Evolutionary conservation across 2,888 invertebrate genomes (phyloP), one percentile per base, ranked within the genome.

Genomic region (Ophioninae sp.): DNA sequence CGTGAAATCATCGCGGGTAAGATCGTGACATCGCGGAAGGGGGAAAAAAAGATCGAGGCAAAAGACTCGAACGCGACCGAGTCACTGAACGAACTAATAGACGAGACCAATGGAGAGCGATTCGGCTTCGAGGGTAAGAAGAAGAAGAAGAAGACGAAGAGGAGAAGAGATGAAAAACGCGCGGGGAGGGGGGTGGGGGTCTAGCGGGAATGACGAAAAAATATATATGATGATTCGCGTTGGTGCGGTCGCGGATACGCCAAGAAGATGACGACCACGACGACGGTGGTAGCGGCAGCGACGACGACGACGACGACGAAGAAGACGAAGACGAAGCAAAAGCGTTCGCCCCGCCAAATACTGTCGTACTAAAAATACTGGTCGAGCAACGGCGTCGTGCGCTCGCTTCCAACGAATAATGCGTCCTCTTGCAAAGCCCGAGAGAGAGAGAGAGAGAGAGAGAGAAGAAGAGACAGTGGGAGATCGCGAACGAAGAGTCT

Each of bases 281-380:
- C 85, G 81, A n/a, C n/a, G n/a, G n/a, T n/a, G n/a, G n/a, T n/a
- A n/a, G 85, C 83, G 85, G 85, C 77, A 73, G 79, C 61, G 83
- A 73, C 80, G 74, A 81, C 72, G 81, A 84, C 44, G 81, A 81
- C 81, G 81, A 79, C 85, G 82, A 87, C 83, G 85, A 86, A 87
- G 86, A 83, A 68, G 85, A 86, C 85, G 87, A 85, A 86, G 85
- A 74, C 85, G 86, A 87, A 87, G 82, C 81, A 71, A 79, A 85
- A 85, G 85, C 83, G 88, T 87, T 87, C 90, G 88, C 90, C 91
- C 91, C 92, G 92, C 93, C 92, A 92, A 92, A 92, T 92, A 91
- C 90, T 91, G 89, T 88, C 89, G 88, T 88, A 91, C 93, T 92
- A 92, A 92, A 92, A 92, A 92, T 92, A 92, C 82, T 90, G 87